Evolutionary conservation across 2,797 vertebrate genomes (phyloP).

Genomic region (Acridotheres tristis): DNA sequence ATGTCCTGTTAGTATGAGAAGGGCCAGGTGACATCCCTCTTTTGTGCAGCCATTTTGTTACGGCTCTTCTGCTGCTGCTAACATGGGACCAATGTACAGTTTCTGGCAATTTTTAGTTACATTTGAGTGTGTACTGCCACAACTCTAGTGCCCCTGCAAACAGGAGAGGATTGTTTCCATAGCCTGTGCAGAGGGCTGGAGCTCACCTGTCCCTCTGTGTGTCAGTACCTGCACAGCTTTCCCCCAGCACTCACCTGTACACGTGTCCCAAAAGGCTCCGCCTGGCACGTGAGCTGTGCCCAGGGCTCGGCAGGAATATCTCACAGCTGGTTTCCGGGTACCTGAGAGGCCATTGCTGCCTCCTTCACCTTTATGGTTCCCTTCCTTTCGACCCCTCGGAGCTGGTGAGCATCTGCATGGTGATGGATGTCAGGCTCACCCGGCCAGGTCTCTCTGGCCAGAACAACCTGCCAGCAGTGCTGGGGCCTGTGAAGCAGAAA

Average conservation of each 20-base stretch:
- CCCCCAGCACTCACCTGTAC: neutral
- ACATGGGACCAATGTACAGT: no score
- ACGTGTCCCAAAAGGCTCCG: neutral
- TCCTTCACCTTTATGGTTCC: neutral
- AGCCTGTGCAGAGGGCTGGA: neutral
- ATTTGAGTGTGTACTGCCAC: neutral
- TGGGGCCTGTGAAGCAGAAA: neutral
- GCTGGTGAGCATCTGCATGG: fast-evolving
- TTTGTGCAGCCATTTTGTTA: neutral
- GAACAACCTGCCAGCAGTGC: neutral
- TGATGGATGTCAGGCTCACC: neutral
- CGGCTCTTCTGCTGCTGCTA: neutral
- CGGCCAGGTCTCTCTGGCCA: neutral
- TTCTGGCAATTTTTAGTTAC: neutral
- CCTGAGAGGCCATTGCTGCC: neutral
- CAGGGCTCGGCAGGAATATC: neutral
- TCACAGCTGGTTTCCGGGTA: neutral
- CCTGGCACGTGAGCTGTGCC: fast-evolving
- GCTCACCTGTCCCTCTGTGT: neutral
- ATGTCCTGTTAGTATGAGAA: neutral
- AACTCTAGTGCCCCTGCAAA: neutral
- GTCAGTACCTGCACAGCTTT: neutral
- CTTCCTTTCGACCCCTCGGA: fast-evolving
- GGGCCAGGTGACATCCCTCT: neutral
- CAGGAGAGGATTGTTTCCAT: neutral